A percentile compares a stretch with the other conserved stretches of the same genome.
Conservation (phyloP, 2,797 vertebrate species). For the Typhlichthys subterraneus region DNA sequence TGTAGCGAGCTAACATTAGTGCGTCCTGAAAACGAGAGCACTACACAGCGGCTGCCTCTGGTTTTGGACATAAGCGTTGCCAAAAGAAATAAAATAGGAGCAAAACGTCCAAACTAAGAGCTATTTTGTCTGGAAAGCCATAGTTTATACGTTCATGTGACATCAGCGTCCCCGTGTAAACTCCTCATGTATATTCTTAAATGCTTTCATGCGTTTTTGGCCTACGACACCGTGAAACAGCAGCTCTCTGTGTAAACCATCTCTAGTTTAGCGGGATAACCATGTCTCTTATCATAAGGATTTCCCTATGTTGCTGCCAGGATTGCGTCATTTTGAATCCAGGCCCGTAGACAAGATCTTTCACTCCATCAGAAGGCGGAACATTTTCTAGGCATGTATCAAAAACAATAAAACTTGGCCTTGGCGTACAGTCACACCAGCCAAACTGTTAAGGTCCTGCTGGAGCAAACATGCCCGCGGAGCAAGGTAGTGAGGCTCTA, state of each 20-base stretch:
- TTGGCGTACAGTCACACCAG: conserved; percentile 26
- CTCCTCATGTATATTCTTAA: not conserved
- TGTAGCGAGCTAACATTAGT: conserved; percentile 7
- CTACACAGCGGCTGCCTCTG: not conserved
- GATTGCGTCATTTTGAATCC: conserved; percentile 32
- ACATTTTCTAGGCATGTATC: conserved; percentile 14
- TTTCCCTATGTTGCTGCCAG: conserved; percentile 33
- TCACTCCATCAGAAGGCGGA: conserved; percentile 15
- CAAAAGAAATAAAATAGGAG: too few relatives aligned
- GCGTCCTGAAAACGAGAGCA: conserved; percentile 23
- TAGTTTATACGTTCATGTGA: conserved; percentile 7
- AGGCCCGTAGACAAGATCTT: conserved; percentile 35
- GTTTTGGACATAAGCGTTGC: not conserved
- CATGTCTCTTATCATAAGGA: conserved; percentile 30
- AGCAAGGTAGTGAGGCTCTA: conserved; percentile 18
- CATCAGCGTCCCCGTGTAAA: not conserved
- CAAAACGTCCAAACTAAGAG: not conserved
- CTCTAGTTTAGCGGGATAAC: conserved; percentile 30
- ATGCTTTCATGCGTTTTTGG: conserved; percentile 17
- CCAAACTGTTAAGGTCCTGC: conserved; percentile 26
- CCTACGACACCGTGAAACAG: conserved; percentile 14
- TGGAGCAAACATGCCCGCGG: conserved; percentile 18
- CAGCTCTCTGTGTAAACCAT: conserved; percentile 26
- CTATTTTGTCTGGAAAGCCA: conserved; percentile 3
- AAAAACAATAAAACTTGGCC: conserved; percentile 25